Evolutionary conservation across 2,888 invertebrate genomes (phyloP).

Genomic region (Melolontha melolontha): DNA sequence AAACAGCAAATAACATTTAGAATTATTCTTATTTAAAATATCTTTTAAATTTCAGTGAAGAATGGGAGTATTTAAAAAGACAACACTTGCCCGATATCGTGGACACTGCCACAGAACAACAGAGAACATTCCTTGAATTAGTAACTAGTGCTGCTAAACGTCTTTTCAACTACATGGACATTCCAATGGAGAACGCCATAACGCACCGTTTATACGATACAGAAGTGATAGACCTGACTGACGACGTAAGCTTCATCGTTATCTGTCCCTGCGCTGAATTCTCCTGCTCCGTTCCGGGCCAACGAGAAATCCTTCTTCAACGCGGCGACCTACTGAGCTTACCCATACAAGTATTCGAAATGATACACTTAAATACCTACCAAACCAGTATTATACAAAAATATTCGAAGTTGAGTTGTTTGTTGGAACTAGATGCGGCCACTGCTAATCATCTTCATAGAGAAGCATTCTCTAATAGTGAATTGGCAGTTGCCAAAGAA

Average conservation of each 20-base stretch:
- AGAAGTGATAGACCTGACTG: slow-evolving; percentile 93
- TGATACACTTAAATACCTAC: slow-evolving; percentile 96
- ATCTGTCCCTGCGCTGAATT: slow-evolving; percentile 93
- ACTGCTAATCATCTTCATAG: slow-evolving; percentile 93
- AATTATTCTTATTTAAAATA: background rate
- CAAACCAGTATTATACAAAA: slow-evolving; percentile 90
- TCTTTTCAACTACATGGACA: slow-evolving; percentile 85
- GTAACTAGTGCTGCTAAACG: slow-evolving; percentile 80
- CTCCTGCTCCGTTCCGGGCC: slow-evolving; percentile 91
- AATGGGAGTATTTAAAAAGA: slow-evolving; percentile 91
- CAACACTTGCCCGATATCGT: slow-evolving; percentile 67
- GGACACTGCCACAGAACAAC: slow-evolving; percentile 78
- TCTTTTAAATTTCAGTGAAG: slow-evolving; percentile 74
- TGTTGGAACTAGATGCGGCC: slow-evolving; percentile 91
- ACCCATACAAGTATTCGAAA: slow-evolving; percentile 93
- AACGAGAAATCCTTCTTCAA: slow-evolving; percentile 86
- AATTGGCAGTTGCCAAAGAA: slow-evolving; percentile 88
- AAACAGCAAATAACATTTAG: no score
- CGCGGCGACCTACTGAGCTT: slow-evolving; percentile 88
- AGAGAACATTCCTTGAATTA: slow-evolving; percentile 83
- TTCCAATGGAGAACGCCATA: slow-evolving; percentile 76
- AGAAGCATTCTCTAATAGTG: slow-evolving; percentile 93
- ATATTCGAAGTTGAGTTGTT: slow-evolving; percentile 93
- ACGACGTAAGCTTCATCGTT: slow-evolving; percentile 91
- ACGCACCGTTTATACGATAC: slow-evolving; percentile 89